Evolutionary conservation across 37 sponge, comb jelly and placozoan species (phyloP), one percentile per base, ranked within the genome.

Genomic region (Beroe forskalii): DNA sequence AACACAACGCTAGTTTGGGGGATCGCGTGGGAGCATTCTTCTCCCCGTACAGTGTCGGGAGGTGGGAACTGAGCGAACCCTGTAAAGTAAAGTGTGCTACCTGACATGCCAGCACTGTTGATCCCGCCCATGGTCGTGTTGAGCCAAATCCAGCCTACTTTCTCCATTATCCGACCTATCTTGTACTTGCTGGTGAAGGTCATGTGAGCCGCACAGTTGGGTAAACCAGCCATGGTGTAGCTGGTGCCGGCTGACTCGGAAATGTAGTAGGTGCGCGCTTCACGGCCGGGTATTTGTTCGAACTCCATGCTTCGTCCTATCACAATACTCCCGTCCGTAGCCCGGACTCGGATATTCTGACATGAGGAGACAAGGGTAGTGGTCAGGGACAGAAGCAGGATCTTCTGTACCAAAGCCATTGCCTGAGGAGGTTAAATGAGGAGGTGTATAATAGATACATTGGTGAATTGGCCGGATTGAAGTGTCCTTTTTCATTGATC

Each of bases 11-110:
- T 36, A 32, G 72, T 69, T 32, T 69, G 72, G 35, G 72, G 72
- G 38, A 69, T 35, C 0, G 38, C 38, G 1, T 31, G 1, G 36
- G 27, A 19, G 17, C 72, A 69, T 17, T 36, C 32, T 0, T 36
- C 12, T 35, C 72, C 72, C 36, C 1, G 4, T 28, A 69, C 4
- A 1, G 3, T 35, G 38, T 9, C 38, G 4, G 72, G 72, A 37
- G 9, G 19, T 35, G 28, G 27, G 72, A 69, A 69, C 14, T 36
- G 2, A 19, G 72, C 72, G 36, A 33, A 36, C 33, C 38, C 72
- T 12, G 72, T 69, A 33, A 69, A 69, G 72, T 69, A 69, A 32
- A 69, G 72, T 17, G 72, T 69, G 38, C 72, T 69, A 37, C 33
- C 72, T 1, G 38, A 28, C 9, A 69, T 1, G 20, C 72, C 72